Evolutionary conservation across 2,797 vertebrate genomes (phyloP), one percentile per base, ranked within the genome.

Genomic region (Lagodon rhomboides): DNA sequence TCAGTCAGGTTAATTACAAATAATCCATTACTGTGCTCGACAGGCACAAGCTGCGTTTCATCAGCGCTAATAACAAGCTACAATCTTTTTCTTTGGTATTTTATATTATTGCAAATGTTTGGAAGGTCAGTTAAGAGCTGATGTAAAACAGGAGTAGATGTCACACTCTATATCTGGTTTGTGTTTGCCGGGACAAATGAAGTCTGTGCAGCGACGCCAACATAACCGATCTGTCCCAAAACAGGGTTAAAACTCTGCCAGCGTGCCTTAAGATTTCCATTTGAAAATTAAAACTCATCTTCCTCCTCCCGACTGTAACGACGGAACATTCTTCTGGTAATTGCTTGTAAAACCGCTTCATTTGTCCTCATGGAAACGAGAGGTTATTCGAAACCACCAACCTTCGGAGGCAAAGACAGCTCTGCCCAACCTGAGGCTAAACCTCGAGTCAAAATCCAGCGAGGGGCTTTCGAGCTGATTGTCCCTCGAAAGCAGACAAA

Each of bases 281-380:
- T 75, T 65, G 49, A 73, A 71, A 84, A 75, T 67, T 5, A 74
- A 25, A 61, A 30, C 46, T 53, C 27, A 41, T 68, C 22, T 49
- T 47, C 54, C 15, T 61, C 27, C 5, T 22, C 30, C 11, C 63
- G 41, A n/a, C 20, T 30, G 10, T 76, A 77, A 77, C 46, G 46
- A 78, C 54, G 69, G 54, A 47, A 72, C 62, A 68, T 84, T 89
- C 66, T 46, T 71, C 50, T 25, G 18, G 3, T 77, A 84, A 82
- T 76, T 63, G 75, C 64, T 75, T 73, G 74, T 54, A 77, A 79
- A 86, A 75, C 11, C 1, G 18, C 50, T 51, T 73, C 10, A 68
- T 77, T 80, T 66, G 58, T 71, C 82, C 64, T 53, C 61, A 43
- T 8, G 22, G 41, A 75, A 71, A 68, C 76, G n/a, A 1, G 59